Conservation (phyloP, 2,888 invertebrate species). For the Idaea dimidiata region DNA sequence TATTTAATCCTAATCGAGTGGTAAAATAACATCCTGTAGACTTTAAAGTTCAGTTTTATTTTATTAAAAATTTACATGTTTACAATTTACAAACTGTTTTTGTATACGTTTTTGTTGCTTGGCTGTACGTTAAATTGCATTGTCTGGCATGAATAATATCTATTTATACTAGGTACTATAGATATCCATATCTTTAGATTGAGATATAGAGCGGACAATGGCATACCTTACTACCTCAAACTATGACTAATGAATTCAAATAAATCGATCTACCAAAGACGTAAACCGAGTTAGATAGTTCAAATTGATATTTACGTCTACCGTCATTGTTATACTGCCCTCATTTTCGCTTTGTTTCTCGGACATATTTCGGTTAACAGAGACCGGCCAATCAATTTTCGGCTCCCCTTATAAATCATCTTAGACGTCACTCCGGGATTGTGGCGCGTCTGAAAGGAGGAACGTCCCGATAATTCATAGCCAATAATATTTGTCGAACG, state of each 20-base stretch:
- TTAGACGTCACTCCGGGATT: slow-evolving; percentile 49
- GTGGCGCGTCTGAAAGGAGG: slow-evolving; percentile 36
- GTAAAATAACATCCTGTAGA: no score
- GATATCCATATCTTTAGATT: slow-evolving; percentile 15
- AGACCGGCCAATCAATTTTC: slow-evolving; percentile 66
- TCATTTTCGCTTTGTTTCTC: slow-evolving; percentile 52
- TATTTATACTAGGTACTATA: not conserved
- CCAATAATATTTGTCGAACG: slow-evolving; percentile 38
- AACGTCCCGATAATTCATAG: slow-evolving; percentile 47
- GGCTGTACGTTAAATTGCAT: not conserved
- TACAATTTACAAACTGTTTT: no score
- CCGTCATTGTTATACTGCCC: slow-evolving; percentile 31
- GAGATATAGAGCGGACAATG: slow-evolving; percentile 27
- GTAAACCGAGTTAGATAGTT: slow-evolving; percentile 35
- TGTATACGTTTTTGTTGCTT: no score
- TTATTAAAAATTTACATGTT: no score
- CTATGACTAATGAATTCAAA: slow-evolving; percentile 31
- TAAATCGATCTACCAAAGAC: slow-evolving; percentile 27
- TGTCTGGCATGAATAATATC: not conserved
- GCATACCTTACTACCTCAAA: slow-evolving; percentile 22
- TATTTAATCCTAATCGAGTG: no score
- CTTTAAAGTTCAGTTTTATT: no score
- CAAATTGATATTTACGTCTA: slow-evolving; percentile 34
- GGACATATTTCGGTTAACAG: slow-evolving; percentile 56
- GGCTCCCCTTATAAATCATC: slow-evolving; percentile 69